phyloP scores from a whole-genome alignment of 2,797 vertebrate species.

The Eurystomus glaucurus region DNA sequence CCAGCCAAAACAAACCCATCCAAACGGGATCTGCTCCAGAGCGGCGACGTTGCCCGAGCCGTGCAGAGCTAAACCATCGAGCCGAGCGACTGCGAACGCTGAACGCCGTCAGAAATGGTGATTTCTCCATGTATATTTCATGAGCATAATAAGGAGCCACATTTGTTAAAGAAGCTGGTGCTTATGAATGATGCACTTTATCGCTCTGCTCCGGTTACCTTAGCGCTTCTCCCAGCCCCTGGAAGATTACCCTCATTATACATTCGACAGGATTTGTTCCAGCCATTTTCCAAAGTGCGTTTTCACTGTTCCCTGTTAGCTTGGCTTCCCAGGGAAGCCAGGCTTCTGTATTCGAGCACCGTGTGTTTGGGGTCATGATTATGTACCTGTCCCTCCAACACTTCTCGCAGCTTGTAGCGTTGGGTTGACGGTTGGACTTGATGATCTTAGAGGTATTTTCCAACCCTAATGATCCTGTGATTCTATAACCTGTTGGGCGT shows the following conservation, averaged over 20 bases:
- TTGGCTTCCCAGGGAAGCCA: neutral
- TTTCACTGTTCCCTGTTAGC: neutral
- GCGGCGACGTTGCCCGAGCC: fast-evolving
- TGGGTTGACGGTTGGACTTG: too few species aligned
- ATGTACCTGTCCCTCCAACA: neutral
- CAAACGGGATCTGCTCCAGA: neutral
- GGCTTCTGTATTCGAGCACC: fast-evolving
- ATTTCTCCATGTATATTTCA: conserved; percentile 49
- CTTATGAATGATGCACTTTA: conserved; percentile 53
- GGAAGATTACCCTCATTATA: conserved; percentile 4
- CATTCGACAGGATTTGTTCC: neutral
- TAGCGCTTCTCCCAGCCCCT: neutral
- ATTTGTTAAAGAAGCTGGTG: conserved; percentile 38
- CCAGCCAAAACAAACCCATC: neutral
- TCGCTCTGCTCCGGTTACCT: neutral
- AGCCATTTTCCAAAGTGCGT: neutral
- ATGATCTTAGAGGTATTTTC: too few species aligned
- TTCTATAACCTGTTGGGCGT: too few species aligned
- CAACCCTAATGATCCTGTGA: too few species aligned
- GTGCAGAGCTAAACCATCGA: neutral
- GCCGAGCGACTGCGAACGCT: fast-evolving
- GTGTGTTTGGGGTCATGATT: fast-evolving
- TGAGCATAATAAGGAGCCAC: conserved; percentile 24
- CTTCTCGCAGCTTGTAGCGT: neutral
- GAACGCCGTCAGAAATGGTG: neutral